A percentile compares a stretch with the other conserved stretches of the same genome.
These are phyloP conservation scores for Danio tinwini DNA, from an alignment of 2,797 vertebrate genomes.

Conservation along the genomic window DNA sequence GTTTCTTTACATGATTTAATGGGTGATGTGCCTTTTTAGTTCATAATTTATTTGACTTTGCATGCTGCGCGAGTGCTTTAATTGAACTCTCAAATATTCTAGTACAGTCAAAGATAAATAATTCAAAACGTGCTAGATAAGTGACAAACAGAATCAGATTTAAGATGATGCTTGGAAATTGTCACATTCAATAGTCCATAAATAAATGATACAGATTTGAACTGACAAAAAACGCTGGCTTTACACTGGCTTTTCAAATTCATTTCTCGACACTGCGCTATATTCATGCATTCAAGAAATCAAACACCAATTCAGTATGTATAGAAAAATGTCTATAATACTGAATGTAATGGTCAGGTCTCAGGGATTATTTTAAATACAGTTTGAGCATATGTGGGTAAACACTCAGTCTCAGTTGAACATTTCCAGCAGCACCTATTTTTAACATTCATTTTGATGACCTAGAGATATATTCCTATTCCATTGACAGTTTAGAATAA, in stretches of 20 bases:
- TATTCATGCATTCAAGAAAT: not conserved
- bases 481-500: not conserved
- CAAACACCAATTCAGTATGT: not conserved
- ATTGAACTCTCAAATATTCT: not conserved
- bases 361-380: not conserved
- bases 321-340: not conserved
- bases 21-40: not conserved
- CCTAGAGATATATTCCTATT: not conserved
- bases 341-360: not conserved
- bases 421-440: no score
- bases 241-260: not conserved
- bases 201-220: not conserved
- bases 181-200: not conserved
- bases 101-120: not conserved
- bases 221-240: not conserved
- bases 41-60: not conserved
- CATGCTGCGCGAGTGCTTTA: not conserved
- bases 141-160: not conserved
- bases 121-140: not conserved
- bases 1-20: not conserved
- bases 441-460: not conserved
- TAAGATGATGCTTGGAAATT: not conserved
- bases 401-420: no score
- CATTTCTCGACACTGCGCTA: not conserved
- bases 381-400: not conserved